These are phyloP conservation scores for Ascaphus truei DNA, from an alignment of 2,113 vertebrate species.

Conservation along the genomic window DNA sequence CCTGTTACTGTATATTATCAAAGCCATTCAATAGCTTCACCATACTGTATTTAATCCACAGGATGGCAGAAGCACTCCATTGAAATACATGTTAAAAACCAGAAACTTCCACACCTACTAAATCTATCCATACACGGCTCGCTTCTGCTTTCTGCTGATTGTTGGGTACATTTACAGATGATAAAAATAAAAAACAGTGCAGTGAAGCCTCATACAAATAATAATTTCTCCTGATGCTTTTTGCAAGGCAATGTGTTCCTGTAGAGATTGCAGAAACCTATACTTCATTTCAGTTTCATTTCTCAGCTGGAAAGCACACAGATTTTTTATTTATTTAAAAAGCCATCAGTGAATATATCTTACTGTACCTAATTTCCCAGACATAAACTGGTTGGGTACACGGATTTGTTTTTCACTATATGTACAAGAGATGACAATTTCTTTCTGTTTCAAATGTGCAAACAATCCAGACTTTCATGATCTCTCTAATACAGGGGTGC, in stretches of 20 bases:
- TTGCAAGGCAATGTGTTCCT: constrained; percentile 24
- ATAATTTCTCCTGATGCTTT: constrained; percentile 17
- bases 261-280: constrained; percentile 19
- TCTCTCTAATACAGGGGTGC: too few species aligned
- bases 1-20: too few species aligned
- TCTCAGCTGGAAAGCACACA: background rate
- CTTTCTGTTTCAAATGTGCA: background rate
- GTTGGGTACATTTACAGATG: constrained; percentile 29
- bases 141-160: constrained; percentile 30
- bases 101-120: background rate
- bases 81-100: background rate
- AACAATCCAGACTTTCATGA: background rate
- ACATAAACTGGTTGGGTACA: background rate
- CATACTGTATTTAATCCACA: background rate
- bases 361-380: background rate
- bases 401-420: background rate
- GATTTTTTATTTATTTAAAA: constrained; percentile 3
- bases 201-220: constrained; percentile 14
- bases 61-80: constrained; percentile 22
- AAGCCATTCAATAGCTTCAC: too few species aligned
- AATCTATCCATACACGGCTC: background rate
- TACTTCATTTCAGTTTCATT: background rate
- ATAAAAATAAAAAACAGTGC: constrained; percentile 30
- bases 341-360: background rate
- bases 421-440: background rate